Base-by-base conservation (phyloP, 2,888 invertebrate genomes). In the Tortrix viridana region DNA sequence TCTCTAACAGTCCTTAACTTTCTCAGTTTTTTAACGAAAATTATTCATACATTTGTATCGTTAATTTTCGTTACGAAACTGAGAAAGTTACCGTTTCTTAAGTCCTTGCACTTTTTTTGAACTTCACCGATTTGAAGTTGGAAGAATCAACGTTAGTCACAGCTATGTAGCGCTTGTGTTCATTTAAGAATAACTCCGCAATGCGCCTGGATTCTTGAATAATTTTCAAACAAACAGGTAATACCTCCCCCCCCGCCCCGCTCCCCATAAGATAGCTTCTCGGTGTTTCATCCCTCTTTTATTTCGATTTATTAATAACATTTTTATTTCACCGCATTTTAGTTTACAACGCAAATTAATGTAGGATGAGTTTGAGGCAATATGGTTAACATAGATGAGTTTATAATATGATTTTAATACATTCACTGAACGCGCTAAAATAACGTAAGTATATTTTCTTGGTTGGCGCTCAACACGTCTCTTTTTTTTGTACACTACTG, bases 151-250 rank as follows among this genome's bases (percentile, higher is more conserved):
- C 7, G 9, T 26, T 26, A 3, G 32, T 32, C 12, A 12, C 26
- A 9, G 9, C 9, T 12, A 32, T 32, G 3, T 12, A 4, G 12
- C 3, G 12, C 32, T 32, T 32, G 12, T 3, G 32, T 12, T 12
- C 32, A 32, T 12, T 12, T 12, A 32, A 32, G 32, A 32, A 32
- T 32, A 54, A 41, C 57, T 61, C 38, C 18, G 38, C 19, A n/a
- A n/a, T 19, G 46, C 38, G 38, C 41, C 43, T 47, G 54, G 49
- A 58, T 61, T 61, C 49, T 61, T 62, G 61, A 62, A 65, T 58
- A 58, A 32, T 32, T 63, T 58, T 41, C 22, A 5, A 50, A 41
- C 57, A 26, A 62, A 57, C 18, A 38, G 50, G 53, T 57, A 62
- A n/a, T 46, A 38, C 46, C 46, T 44, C 26, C 20, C 16, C 56